Evolutionary conservation across 1,140 invertebrate genomes (phyloP).

Genomic region (Melipona quadrifasciata): DNA sequence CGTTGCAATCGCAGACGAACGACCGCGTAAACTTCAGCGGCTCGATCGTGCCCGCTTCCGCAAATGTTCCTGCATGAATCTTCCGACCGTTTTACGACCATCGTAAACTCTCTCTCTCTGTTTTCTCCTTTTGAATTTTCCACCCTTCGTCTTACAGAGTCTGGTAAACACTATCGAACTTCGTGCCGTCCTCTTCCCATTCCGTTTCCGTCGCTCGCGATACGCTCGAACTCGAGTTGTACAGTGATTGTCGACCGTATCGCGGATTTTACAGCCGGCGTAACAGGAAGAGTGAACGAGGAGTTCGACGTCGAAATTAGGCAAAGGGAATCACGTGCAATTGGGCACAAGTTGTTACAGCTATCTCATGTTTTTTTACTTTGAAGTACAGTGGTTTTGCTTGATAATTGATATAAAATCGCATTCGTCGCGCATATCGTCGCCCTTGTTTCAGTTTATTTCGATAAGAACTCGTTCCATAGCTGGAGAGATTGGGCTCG

Average conservation of each 20-base stretch:
- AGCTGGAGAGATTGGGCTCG: too few species aligned
- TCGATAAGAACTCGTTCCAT: not conserved
- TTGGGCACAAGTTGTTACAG: not conserved
- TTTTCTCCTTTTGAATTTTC: not conserved
- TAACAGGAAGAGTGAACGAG: not conserved
- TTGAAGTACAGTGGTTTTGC: too few species aligned
- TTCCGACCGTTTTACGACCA: conserved; percentile 33
- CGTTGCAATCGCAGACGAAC: not conserved
- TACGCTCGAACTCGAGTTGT: not conserved
- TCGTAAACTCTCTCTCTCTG: not conserved
- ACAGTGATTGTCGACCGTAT: not conserved
- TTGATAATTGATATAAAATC: conserved; percentile 25
- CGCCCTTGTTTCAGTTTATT: not conserved
- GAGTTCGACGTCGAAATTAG: conserved; percentile 7
- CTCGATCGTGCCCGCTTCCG: too few species aligned
- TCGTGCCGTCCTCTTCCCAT: not conserved
- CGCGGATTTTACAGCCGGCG: conserved; percentile 1
- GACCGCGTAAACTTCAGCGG: not conserved
- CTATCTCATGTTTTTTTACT: not conserved
- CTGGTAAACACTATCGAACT: not conserved
- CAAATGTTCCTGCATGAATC: not conserved
- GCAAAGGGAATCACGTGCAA: not conserved
- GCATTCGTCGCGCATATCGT: conserved; percentile 12
- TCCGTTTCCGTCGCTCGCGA: not conserved
- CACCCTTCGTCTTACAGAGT: not conserved